Conservation (phyloP, 2,113 vertebrate species). For the Hipposideros armiger region DNA sequence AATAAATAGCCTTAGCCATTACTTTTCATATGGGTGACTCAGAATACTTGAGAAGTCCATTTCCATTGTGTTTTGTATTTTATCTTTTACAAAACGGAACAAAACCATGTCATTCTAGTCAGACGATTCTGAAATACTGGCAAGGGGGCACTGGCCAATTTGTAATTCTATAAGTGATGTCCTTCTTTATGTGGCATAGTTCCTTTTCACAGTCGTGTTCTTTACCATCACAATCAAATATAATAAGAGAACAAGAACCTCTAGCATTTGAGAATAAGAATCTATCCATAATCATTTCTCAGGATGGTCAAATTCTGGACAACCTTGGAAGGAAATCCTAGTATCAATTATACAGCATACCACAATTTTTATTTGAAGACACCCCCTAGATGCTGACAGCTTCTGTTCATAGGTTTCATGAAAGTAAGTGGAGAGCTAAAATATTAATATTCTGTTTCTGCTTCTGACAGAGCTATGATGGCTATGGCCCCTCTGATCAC, state of each 20-base stretch:
- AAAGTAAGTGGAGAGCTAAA: conserved; percentile 85
- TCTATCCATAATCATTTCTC: conserved; percentile 37
- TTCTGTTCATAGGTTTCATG: conserved; percentile 80
- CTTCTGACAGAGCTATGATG: conserved; percentile 78
- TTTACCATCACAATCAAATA: conserved; percentile 41
- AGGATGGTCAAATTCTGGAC: conserved; percentile 36
- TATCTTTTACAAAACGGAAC: conserved; percentile 55
- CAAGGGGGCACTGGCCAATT: not conserved
- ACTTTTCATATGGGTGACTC: not conserved
- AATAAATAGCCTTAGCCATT: not conserved
- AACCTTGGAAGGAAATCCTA: conserved; percentile 63
- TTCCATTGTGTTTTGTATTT: not conserved
- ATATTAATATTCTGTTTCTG: conserved; percentile 86
- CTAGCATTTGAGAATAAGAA: conserved; percentile 47
- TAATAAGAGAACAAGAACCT: conserved; percentile 31
- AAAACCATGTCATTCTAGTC: conserved; percentile 47
- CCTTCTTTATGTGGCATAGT: not conserved
- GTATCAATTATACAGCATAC: conserved; percentile 30
- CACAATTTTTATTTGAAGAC: conserved; percentile 73
- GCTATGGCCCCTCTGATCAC: conserved; percentile 73
- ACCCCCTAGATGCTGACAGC: conserved; percentile 72
- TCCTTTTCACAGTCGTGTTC: conserved; percentile 18
- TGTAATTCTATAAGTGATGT: conserved; percentile 20
- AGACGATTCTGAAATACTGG: conserved; percentile 10
- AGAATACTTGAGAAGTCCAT: conserved; percentile 8